Percentiles rank a stretch among this genome's conserved stretches.
Evolutionary conservation across 1,140 invertebrate species (phyloP).

Genomic region (Leptopilina boulardi): DNA sequence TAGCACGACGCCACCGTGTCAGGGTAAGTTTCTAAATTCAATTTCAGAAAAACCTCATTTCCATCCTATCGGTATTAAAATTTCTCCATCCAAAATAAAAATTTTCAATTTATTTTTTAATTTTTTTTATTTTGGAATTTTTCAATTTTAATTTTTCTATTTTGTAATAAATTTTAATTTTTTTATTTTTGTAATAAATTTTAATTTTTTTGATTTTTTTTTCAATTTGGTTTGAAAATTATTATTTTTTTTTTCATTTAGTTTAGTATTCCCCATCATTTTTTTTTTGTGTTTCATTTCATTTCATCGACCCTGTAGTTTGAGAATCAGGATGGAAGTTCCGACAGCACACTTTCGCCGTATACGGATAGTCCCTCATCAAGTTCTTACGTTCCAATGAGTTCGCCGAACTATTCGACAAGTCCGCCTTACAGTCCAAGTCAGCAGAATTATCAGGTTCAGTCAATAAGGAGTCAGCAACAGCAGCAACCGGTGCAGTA

Average conservation of each 20-base stretch:
- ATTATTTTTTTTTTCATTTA: conserved; percentile 5
- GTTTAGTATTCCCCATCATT: conserved; percentile 34
- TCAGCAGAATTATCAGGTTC: conserved; percentile 46
- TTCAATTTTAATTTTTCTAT: too few relatives aligned
- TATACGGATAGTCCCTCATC: conserved; percentile 67
- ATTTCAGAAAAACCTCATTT: not conserved
- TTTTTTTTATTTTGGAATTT: too few relatives aligned
- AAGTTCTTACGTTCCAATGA: conserved; percentile 60
- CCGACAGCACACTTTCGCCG: conserved; percentile 68
- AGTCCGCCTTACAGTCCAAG: conserved; percentile 66
- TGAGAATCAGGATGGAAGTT: conserved; percentile 67
- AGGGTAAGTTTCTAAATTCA: conserved; percentile 60
- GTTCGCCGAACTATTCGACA: conserved; percentile 65
- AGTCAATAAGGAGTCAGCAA: conserved; percentile 37
- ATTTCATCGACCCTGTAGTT: conserved; percentile 59
- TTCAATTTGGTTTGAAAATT: not conserved
- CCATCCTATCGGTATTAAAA: not conserved
- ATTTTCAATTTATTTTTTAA: too few relatives aligned
- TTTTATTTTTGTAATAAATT: too few relatives aligned
- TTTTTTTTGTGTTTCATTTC: conserved; percentile 46
- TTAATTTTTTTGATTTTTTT: not conserved
- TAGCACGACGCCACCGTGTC: conserved; percentile 68
- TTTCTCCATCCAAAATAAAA: not conserved
- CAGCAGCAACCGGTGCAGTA: conserved; percentile 44
- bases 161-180: too few relatives aligned